Conservation (phyloP, 2,113 vertebrate genomes). For the Anoplopoma fimbria region DNA sequence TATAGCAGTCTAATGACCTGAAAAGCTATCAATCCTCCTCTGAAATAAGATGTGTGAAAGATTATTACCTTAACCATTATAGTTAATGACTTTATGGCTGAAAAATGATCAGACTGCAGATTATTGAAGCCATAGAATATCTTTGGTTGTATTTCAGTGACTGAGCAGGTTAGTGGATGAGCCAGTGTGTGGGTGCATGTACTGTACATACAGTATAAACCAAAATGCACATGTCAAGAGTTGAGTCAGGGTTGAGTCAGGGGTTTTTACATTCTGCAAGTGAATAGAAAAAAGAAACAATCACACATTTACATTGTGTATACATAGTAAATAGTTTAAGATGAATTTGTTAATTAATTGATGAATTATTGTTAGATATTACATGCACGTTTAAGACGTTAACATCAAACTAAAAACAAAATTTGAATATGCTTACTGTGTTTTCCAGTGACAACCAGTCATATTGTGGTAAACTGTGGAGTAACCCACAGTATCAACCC, state of each 20-base stretch:
- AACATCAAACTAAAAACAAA: background rate
- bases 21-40: constrained; percentile 63
- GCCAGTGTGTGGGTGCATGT: background rate
- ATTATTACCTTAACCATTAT: constrained; percentile 59
- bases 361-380: background rate
- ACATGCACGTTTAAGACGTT: background rate
- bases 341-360: background rate
- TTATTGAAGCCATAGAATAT: constrained; percentile 32
- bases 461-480: background rate
- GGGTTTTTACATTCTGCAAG: background rate
- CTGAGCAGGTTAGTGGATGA: constrained; percentile 11
- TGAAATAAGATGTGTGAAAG: constrained; percentile 56
- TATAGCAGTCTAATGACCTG: constrained; percentile 58
- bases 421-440: background rate
- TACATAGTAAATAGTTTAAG: background rate
- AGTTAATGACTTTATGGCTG: constrained; percentile 39
- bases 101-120: constrained; percentile 33
- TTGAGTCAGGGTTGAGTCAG: background rate
- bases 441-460: background rate
- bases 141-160: constrained; percentile 11
- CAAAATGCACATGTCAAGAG: background rate
- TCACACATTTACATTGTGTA: background rate
- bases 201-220: background rate
- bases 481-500: background rate
- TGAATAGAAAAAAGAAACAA: background rate